Evolutionary conservation across 2,113 vertebrate species (phyloP).

Genomic region (Lophius piscatorius): DNA sequence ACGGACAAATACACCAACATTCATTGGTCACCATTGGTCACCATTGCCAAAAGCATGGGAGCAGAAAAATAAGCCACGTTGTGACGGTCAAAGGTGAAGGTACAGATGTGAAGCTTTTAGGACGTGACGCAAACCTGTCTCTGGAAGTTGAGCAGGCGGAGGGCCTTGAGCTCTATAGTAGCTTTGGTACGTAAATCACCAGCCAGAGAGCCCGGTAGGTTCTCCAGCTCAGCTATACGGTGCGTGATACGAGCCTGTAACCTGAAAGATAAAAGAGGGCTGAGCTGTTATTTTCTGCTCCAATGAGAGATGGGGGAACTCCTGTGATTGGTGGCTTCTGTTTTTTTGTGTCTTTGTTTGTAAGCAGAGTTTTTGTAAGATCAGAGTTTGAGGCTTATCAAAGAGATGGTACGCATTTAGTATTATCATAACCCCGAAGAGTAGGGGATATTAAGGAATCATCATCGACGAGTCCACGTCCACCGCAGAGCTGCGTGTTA

Average conservation of each 20-base stretch:
- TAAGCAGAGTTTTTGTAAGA: no score
- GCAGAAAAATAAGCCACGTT: no score
- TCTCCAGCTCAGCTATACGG: conserved; percentile 95
- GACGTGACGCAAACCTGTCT: conserved; percentile 83
- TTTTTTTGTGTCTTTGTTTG: no score
- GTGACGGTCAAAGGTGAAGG: not conserved
- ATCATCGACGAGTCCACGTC: no score
- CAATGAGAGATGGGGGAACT: no score
- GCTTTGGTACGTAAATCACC: conserved; percentile 98
- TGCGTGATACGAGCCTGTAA: conserved; percentile 95
- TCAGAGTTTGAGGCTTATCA: no score
- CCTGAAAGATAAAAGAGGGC: conserved; percentile 65
- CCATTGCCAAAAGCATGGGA: not conserved
- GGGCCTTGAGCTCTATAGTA: conserved; percentile 95
- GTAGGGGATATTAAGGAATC: no score
- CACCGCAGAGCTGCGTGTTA: no score
- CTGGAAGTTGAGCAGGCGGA: conserved; percentile 95
- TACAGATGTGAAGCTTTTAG: not conserved
- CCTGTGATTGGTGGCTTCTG: no score
- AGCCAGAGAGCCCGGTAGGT: conserved; percentile 92
- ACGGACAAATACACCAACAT: not conserved
- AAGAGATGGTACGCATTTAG: no score
- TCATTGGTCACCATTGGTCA: not conserved
- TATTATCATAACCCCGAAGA: no score
- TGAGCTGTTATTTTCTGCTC: not conserved